Evolutionary conservation across 2,113 vertebrate species (phyloP).

Genomic region (Pagrus major): DNA sequence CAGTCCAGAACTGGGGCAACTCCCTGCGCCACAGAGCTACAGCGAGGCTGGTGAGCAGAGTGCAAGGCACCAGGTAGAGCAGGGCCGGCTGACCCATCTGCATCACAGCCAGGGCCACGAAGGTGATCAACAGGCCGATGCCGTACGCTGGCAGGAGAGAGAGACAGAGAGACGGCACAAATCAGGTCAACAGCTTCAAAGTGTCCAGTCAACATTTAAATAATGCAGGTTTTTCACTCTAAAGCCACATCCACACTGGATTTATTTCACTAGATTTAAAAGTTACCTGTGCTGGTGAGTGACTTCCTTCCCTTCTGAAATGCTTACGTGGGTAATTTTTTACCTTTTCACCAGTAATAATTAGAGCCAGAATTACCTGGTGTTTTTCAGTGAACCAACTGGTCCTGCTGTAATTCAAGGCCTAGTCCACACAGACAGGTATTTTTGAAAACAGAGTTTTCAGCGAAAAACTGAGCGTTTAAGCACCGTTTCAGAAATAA

Average conservation of each 20-base stretch:
- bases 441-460: too few species aligned
- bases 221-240: neutral
- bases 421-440: too few species aligned
- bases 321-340: neutral
- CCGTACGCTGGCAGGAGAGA: conserved; percentile 87
- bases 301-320: neutral
- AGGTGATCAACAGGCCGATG: conserved; percentile 95
- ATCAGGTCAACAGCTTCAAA: neutral
- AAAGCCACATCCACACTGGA: neutral
- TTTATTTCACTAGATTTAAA: neutral
- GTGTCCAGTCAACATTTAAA: neutral
- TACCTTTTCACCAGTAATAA: too few species aligned
- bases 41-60: conserved; percentile 90
- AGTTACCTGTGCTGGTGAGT: neutral
- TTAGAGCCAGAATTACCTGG: neutral
- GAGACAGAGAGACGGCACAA: neutral
- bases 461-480: too few species aligned
- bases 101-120: conserved; percentile 95
- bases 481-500: too few species aligned
- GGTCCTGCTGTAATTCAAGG: neutral
- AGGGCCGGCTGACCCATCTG: conserved; percentile 95
- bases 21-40: conserved; percentile 95
- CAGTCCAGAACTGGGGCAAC: conserved; percentile 95
- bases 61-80: conserved; percentile 97
- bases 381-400: neutral